phyloP scores from a whole-genome alignment of 2,888 invertebrate species.

The Papilio elwesi region DNA sequence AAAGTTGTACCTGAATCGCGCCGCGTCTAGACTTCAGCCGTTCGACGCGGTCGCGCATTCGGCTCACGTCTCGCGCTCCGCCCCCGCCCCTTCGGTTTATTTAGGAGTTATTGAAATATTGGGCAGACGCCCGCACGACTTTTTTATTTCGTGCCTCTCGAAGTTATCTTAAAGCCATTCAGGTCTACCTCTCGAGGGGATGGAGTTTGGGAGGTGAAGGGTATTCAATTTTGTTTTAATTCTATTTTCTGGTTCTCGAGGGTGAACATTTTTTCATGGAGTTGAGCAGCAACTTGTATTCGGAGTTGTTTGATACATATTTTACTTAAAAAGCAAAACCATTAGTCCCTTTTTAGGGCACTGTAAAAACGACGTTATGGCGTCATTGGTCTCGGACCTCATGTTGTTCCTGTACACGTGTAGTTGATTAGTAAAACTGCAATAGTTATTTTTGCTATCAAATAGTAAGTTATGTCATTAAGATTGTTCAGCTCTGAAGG shows the following conservation, averaged over 20 bases:
- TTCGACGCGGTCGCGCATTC: conserved; percentile 22
- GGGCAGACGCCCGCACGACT: conserved; percentile 27
- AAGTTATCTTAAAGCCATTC: conserved; percentile 35
- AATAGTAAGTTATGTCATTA: no score
- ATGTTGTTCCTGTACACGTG: no score
- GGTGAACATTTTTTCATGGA: conserved; percentile 26
- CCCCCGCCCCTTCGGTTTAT: conserved; percentile 23
- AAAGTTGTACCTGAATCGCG: conserved; percentile 20
- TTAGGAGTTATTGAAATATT: conserved; percentile 37
- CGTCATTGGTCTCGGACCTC: no score
- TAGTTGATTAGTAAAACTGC: no score
- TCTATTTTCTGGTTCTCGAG: conserved; percentile 12
- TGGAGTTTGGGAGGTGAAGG: background rate
- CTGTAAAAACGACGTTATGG: no score
- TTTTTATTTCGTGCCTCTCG: conserved; percentile 33
- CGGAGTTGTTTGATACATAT: background rate
- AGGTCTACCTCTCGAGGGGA: conserved; percentile 14
- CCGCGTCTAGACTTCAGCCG: conserved; percentile 23
- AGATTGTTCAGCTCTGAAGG: no score
- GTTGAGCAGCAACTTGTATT: background rate
- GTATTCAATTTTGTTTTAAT: conserved; percentile 29
- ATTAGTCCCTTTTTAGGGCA: no score
- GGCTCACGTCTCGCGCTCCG: conserved; percentile 30
- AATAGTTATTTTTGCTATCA: no score
- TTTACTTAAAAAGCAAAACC: background rate